Evolutionary conservation across 2,113 vertebrate genomes (phyloP).

Genomic region (Syngnathus floridae): DNA sequence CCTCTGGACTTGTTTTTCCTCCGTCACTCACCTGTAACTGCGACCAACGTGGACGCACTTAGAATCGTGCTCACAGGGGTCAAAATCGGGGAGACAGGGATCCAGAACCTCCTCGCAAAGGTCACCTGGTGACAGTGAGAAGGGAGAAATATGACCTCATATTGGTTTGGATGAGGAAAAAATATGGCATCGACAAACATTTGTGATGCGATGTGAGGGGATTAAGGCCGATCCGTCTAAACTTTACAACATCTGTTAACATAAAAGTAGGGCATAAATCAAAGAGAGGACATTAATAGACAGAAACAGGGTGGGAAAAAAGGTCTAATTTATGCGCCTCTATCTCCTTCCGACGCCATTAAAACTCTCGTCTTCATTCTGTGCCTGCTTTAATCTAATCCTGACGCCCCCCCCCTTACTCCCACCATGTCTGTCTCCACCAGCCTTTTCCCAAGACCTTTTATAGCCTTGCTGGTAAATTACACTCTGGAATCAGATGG

Average conservation of each 20-base stretch:
- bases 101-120: constrained; percentile 90
- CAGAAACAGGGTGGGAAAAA: constrained; percentile 10
- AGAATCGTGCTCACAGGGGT: constrained; percentile 87
- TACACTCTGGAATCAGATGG: not conserved
- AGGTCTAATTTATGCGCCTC: constrained; percentile 6
- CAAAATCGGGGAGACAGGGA: constrained; percentile 78
- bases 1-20: not conserved
- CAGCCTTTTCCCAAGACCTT: constrained; percentile 5
- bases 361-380: constrained; percentile 40
- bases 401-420: not conserved
- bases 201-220: not conserved
- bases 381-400: constrained; percentile 46
- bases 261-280: not conserved
- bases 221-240: constrained; percentile 10
- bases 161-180: not conserved
- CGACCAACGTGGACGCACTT: constrained; percentile 82
- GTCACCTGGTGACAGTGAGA: constrained; percentile 73
- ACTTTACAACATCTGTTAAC: constrained; percentile 23
- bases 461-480: not conserved
- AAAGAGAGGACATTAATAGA: not conserved
- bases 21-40: constrained; percentile 75
- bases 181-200: not conserved
- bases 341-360: constrained; percentile 22
- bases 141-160: not conserved
- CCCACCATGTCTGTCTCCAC: constrained; percentile 34